phyloP scores from a whole-genome alignment of 2,888 invertebrate species.

The Liodrosophila aerea region DNA sequence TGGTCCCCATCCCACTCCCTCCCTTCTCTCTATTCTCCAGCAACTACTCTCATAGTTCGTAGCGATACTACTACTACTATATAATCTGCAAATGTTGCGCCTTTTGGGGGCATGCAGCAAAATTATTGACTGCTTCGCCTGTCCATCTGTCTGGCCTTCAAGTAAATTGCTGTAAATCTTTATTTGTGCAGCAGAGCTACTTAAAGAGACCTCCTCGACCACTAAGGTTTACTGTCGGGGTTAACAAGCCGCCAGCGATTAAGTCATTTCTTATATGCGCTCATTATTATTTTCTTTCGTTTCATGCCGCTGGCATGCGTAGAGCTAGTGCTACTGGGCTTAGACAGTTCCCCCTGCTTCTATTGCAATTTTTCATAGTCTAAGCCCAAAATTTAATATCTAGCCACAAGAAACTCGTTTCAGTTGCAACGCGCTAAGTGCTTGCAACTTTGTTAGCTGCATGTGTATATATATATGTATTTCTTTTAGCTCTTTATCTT shows the following conservation, averaged over 20 bases:
- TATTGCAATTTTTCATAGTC: constrained; percentile 56
- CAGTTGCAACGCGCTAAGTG: constrained; percentile 34
- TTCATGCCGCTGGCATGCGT: constrained; percentile 47
- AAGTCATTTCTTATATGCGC: constrained; percentile 77
- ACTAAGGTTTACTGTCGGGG: constrained; percentile 45
- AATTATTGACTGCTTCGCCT: constrained; percentile 72
- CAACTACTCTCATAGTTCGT: background rate
- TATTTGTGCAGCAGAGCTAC: constrained; percentile 74
- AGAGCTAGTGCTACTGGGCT: constrained; percentile 66
- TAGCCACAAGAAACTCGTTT: constrained; percentile 52
- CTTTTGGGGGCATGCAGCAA: constrained; percentile 51
- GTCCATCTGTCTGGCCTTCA: constrained; percentile 46
- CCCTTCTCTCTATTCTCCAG: constrained; percentile 20
- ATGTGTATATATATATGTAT: constrained; percentile 41
- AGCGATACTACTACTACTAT: constrained; percentile 14
- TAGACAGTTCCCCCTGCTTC: constrained; percentile 20
- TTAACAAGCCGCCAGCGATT: constrained; percentile 78
- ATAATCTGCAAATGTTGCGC: constrained; percentile 64
- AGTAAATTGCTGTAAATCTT: constrained; percentile 76
- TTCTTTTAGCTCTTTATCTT: constrained; percentile 62
- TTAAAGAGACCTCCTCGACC: constrained; percentile 54
- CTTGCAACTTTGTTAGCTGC: constrained; percentile 54
- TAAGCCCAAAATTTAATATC: constrained; percentile 68
- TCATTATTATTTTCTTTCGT: constrained; percentile 56
- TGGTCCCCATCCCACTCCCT: constrained; percentile 60